Evolutionary conservation across 2,797 vertebrate genomes (phyloP).

Genomic region (Gymnothorax reevesii): DNA sequence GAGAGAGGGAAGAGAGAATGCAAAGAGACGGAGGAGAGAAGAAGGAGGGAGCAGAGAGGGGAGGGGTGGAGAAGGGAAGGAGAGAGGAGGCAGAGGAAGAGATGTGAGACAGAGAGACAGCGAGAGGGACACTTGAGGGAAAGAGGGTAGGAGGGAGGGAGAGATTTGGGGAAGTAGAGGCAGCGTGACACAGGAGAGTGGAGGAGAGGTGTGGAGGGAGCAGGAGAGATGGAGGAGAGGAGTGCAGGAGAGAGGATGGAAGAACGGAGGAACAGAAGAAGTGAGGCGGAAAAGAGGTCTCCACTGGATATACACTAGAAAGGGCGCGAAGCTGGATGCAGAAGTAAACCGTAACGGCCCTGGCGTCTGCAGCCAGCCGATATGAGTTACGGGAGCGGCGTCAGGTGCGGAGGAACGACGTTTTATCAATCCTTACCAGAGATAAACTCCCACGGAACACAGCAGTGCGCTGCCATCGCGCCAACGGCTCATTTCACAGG

Average conservation of each 20-base stretch:
- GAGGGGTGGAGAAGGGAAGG: no score
- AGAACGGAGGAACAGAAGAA: neutral
- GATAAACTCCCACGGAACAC: neutral
- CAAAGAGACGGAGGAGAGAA: no score
- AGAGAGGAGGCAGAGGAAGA: no score
- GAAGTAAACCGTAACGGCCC: neutral
- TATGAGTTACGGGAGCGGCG: conserved; percentile 14
- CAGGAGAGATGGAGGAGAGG: no score
- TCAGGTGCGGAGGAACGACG: neutral
- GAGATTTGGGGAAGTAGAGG: no score
- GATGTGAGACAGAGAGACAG: no score
- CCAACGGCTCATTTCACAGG: neutral
- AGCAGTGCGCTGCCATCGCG: neutral
- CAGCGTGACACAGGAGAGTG: no score
- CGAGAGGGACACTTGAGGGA: no score
- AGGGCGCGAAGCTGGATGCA: neutral
- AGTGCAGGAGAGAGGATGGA: neutral
- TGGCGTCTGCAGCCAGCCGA: conserved; percentile 41
- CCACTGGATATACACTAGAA: neutral
- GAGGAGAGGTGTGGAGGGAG: neutral
- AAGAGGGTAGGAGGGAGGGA: no score
- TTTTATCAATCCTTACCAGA: neutral
- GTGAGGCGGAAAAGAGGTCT: neutral
- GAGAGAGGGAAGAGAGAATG: no score
- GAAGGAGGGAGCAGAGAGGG: no score